Conservation (phyloP, 2,888 invertebrate species). For the Melanotus villosus region DNA sequence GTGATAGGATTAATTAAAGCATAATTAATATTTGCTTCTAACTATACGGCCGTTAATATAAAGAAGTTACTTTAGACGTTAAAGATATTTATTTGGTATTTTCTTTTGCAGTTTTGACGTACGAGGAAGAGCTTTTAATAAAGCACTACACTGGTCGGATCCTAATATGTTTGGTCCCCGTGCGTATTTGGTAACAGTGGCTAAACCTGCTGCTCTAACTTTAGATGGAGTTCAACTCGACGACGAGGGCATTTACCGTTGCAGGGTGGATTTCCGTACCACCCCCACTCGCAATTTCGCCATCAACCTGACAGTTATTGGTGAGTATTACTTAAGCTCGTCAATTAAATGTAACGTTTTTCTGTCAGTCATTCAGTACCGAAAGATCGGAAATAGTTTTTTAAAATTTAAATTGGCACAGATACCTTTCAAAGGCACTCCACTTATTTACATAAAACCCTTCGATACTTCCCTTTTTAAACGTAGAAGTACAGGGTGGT, state of each 20-base stretch:
- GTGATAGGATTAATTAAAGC: conserved; percentile 50
- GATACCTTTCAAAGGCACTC: too few relatives aligned
- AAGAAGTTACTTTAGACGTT: background rate
- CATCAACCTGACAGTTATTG: conserved; percentile 90
- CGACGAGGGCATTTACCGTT: conserved; percentile 90
- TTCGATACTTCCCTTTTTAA: too few relatives aligned
- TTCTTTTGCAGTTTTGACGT: conserved; percentile 85
- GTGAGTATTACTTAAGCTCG: conserved; percentile 72
- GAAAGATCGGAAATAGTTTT: too few relatives aligned
- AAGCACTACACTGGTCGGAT: conserved; percentile 89
- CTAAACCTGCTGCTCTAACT: conserved; percentile 85
- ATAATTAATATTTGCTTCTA: conserved; percentile 32
- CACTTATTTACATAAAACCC: too few relatives aligned
- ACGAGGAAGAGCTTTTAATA: conserved; percentile 84
- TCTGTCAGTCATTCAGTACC: background rate
- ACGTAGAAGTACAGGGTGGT: too few relatives aligned
- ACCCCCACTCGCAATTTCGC: conserved; percentile 91
- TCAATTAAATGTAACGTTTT: conserved; percentile 19
- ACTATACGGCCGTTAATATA: background rate
- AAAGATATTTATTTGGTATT: background rate
- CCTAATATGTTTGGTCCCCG: conserved; percentile 86
- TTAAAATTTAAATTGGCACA: too few relatives aligned
- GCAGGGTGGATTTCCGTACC: conserved; percentile 91
- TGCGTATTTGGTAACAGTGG: conserved; percentile 87
- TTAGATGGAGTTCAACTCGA: conserved; percentile 88